phyloP scores from a whole-genome alignment of 2,797 vertebrate species.

The Cuculus canorus region DNA sequence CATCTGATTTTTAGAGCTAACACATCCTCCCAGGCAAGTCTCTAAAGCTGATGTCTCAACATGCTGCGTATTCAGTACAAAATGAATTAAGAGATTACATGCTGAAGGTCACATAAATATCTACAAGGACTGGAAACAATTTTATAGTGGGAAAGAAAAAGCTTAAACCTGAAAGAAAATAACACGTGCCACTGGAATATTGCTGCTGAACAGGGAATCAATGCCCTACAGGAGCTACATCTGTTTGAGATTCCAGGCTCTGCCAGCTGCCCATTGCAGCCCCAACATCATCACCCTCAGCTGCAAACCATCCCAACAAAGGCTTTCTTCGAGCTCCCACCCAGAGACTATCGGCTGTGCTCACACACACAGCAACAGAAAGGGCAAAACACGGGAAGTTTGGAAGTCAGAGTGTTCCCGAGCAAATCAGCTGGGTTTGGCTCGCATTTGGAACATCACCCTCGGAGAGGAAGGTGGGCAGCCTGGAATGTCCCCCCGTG shows the following conservation, averaged over 20 bases:
- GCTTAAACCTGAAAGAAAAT: not conserved
- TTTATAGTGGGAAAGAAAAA: not conserved
- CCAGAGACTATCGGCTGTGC: fast-evolving
- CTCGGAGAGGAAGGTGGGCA: not conserved
- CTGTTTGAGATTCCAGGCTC: not conserved
- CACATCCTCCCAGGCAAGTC: not conserved
- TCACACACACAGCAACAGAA: fast-evolving
- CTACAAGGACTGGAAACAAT: not conserved
- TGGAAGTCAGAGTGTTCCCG: fast-evolving
- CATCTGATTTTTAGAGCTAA: constrained; percentile 18
- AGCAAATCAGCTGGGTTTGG: not conserved
- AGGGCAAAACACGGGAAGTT: not conserved
- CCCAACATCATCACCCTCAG: not conserved
- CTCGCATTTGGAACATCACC: not conserved
- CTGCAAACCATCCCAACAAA: not conserved
- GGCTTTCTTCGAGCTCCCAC: not conserved
- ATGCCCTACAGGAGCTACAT: fast-evolving
- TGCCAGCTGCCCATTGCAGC: not conserved
- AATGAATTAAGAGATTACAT: constrained; percentile 35
- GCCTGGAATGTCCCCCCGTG: fast-evolving
- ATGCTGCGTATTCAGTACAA: not conserved
- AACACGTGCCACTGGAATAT: not conserved
- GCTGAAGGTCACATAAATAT: constrained; percentile 41
- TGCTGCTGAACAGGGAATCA: not conserved
- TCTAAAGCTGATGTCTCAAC: constrained; percentile 26